Evolutionary conservation across 1,140 invertebrate genomes (phyloP).

Genomic region (Drosophila sproati): DNA sequence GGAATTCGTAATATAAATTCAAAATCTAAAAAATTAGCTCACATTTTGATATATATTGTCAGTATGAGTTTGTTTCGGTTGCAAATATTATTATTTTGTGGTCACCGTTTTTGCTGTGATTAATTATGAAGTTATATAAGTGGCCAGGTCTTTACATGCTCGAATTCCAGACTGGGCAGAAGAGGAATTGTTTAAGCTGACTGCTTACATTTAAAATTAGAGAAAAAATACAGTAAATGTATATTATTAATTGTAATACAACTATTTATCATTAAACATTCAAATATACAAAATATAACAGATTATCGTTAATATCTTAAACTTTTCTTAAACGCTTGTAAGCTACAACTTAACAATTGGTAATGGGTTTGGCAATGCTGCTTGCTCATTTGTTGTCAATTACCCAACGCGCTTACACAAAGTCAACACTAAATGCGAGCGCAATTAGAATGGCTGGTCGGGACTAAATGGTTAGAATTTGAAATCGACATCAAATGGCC

Average conservation of each 20-base stretch:
- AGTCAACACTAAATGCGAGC: background rate
- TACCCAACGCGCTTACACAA: background rate
- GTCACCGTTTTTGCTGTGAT: background rate
- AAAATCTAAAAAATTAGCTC: background rate
- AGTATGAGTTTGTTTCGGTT: background rate
- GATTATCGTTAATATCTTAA: background rate
- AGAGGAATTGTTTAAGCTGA: no score
- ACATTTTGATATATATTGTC: background rate
- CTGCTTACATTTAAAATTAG: no score
- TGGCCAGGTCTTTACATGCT: no score
- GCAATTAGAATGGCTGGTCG: background rate
- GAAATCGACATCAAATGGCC: conserved; percentile 25
- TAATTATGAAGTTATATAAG: background rate
- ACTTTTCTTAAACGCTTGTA: background rate
- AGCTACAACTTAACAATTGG: background rate
- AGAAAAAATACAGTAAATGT: no score
- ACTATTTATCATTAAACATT: background rate
- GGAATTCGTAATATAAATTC: background rate
- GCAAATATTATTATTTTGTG: background rate
- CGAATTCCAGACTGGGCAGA: no score
- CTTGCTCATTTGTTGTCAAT: conserved; percentile 10
- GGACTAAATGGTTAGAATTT: conserved; percentile 35
- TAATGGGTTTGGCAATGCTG: background rate
- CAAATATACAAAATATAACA: no score
- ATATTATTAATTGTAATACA: background rate